These are phyloP conservation scores for Crocodylus rhombifer DNA, from an alignment of 2,797 vertebrate species.

Conservation along the genomic window DNA sequence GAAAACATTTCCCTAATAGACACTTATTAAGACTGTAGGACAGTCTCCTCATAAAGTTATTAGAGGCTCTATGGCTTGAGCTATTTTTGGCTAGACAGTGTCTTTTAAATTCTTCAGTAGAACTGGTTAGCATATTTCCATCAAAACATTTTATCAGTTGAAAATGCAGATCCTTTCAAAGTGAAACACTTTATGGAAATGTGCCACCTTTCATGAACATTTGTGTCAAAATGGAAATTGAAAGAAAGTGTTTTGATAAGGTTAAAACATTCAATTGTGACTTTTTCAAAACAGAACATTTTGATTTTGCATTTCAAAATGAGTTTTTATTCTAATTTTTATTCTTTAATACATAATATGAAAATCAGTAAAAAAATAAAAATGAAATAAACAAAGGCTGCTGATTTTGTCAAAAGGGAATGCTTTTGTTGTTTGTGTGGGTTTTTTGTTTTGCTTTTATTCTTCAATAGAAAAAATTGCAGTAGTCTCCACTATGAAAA, in stretches of 20 bases:
- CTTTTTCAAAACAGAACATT: neutral
- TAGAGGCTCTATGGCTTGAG: neutral
- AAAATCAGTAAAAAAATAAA: neutral
- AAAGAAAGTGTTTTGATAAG: neutral
- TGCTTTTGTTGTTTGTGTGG: neutral
- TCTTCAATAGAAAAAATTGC: neutral
- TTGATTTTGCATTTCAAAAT: neutral
- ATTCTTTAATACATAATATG: neutral
- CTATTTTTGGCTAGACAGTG: neutral
- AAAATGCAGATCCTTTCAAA: neutral
- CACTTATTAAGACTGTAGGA: neutral
- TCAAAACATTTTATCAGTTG: neutral
- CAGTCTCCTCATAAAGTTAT: neutral
- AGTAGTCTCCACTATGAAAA: neutral
- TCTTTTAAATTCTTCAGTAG: neutral
- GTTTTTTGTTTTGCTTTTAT: neutral
- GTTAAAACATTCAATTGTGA: neutral
- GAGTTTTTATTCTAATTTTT: neutral
- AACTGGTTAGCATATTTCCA: neutral
- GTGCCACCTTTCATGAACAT: neutral
- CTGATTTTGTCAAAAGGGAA: neutral
- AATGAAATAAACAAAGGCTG: neutral
- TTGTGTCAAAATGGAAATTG: neutral
- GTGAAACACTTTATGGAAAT: neutral
- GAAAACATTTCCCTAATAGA: neutral